Evolutionary conservation across 2,888 invertebrate genomes (phyloP).

Genomic region (Flexamia atlantica): DNA sequence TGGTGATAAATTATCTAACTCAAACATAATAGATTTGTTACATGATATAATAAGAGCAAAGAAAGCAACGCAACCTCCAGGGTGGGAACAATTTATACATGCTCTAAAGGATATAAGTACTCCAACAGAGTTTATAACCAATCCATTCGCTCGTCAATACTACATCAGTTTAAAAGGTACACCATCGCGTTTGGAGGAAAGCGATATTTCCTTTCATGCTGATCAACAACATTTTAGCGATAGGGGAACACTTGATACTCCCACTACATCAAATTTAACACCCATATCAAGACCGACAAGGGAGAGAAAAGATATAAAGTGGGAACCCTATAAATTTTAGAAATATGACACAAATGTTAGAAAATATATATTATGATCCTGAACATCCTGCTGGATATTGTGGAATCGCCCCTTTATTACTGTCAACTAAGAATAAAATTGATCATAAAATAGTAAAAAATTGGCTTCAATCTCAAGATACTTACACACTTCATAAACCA

Average conservation of each 20-base stretch:
- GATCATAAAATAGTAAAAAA: not conserved
- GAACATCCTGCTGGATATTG: not conserved
- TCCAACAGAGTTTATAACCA: too few relatives aligned
- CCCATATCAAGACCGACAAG: too few relatives aligned
- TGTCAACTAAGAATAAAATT: not conserved
- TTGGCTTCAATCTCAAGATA: conserved; percentile 34
- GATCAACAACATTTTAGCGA: too few relatives aligned
- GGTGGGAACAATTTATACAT: too few relatives aligned
- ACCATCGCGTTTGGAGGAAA: too few relatives aligned
- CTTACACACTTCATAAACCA: conserved; percentile 38
- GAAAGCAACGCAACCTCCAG: conserved; percentile 21
- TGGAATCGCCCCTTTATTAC: not conserved
- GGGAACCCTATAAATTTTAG: not conserved
- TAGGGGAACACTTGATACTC: too few relatives aligned
- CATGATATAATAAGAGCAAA: too few relatives aligned
- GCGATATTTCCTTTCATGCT: not conserved
- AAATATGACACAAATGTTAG: not conserved
- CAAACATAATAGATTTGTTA: conserved; percentile 16
- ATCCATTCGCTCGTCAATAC: not conserved
- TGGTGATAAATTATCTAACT: not conserved
- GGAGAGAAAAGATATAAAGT: too few relatives aligned
- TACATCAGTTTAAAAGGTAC: not conserved
- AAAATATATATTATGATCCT: conserved; percentile 1
- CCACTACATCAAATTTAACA: too few relatives aligned
- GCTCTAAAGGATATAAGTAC: too few relatives aligned